Percentiles rank a stretch among this genome's conserved stretches.
phyloP scores from a whole-genome alignment of 2,888 invertebrate species.

The Argyra leucocephala region DNA sequence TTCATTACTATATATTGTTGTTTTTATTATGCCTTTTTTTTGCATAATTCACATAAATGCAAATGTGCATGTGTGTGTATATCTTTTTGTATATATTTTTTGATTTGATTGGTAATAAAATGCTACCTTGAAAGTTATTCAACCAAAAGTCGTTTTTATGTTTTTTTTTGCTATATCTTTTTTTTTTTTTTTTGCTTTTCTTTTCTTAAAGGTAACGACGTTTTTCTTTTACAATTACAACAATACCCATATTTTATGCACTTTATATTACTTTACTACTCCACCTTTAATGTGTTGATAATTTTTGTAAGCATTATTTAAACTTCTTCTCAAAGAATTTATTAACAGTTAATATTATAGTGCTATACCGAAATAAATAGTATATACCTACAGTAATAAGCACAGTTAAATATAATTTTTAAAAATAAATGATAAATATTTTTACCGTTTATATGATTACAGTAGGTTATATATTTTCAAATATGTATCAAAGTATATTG shows the following conservation, averaged over 20 bases:
- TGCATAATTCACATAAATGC: not conserved
- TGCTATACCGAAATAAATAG: too few species aligned
- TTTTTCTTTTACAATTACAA: not conserved
- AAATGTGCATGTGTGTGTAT: not conserved
- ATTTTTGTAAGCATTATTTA: constrained; percentile 3
- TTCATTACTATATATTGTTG: not conserved
- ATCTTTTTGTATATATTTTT: too few species aligned
- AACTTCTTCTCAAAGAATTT: not conserved
- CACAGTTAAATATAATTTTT: not conserved
- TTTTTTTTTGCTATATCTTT: not conserved
- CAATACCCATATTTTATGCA: not conserved
- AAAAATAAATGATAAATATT: too few species aligned
- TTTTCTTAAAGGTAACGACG: too few species aligned
- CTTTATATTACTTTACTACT: not conserved
- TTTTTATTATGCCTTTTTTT: not conserved
- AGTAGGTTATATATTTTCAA: too few species aligned
- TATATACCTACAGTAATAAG: too few species aligned
- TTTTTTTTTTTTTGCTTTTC: not conserved
- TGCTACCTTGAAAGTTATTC: constrained; percentile 6
- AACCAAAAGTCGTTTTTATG: not conserved
- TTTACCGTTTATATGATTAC: too few species aligned
- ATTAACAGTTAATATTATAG: not conserved
- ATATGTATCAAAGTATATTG: too few species aligned
- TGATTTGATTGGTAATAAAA: not conserved
- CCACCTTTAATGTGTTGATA: not conserved